A percentile compares a stretch with the other conserved stretches of the same genome.
These are phyloP conservation scores for Cecropterus lyciades DNA, from an alignment of 1,140 invertebrate genomes.

Conservation along the genomic window DNA sequence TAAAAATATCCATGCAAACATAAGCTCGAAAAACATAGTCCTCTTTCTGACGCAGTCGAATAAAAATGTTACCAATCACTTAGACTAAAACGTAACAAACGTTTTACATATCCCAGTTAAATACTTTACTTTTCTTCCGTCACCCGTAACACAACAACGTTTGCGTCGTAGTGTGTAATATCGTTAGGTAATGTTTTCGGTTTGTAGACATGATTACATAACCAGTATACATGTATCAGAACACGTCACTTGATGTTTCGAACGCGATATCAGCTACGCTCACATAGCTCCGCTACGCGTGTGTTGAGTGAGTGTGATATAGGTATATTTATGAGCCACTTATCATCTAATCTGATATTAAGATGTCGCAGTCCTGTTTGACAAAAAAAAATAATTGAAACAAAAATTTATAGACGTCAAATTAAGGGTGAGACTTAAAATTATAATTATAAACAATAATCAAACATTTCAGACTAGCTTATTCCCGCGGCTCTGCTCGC, in stretches of 20 bases:
- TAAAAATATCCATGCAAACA: no score
- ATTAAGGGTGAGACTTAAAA: no score
- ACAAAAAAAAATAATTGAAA: not conserved
- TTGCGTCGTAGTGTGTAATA: constrained; percentile 23
- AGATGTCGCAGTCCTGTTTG: not conserved
- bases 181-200: constrained; percentile 47
- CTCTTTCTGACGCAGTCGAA: no score
- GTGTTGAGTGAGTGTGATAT: constrained; percentile 7
- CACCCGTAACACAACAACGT: constrained; percentile 22
- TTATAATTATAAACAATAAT: no score
- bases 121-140: constrained; percentile 24
- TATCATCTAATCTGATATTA: constrained; percentile 23
- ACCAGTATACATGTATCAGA: constrained; percentile 41
- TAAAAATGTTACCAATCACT: no score
- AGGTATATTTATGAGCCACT: constrained; percentile 9
- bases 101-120: constrained; percentile 17
- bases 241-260: constrained; percentile 42
- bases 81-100: no score
- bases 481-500: no score
- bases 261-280: constrained; percentile 28
- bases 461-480: no score
- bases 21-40: no score
- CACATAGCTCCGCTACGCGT: constrained; percentile 18
- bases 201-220: constrained; percentile 48
- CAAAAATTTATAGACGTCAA: no score